Percentiles rank a stretch among this genome's conserved stretches.
Conservation (phyloP, 2,888 invertebrate genomes). For the Eupithecia centaureata region DNA sequence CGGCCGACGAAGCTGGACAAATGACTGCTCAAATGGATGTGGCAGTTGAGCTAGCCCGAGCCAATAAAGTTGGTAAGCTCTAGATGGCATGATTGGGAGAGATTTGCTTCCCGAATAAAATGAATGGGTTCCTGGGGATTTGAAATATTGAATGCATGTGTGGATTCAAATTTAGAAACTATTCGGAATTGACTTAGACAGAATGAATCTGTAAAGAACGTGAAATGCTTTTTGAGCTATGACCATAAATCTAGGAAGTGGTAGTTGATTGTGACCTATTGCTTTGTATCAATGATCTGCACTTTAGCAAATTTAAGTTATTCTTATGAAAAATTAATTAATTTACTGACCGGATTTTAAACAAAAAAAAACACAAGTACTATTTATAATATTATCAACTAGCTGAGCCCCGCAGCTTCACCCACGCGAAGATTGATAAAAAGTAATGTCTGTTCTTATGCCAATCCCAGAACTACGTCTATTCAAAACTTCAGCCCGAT, state of each 20-base stretch:
- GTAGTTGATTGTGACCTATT: neutral
- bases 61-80: conserved; percentile 40
- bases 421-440: no score
- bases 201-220: neutral
- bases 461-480: no score
- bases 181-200: conserved; percentile 3
- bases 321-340: neutral
- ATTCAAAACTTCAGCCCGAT: no score
- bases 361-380: neutral
- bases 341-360: no score
- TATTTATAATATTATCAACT: neutral
- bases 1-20: conserved; percentile 51
- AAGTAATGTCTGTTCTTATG: no score
- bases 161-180: conserved; percentile 34
- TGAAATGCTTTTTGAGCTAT: neutral
- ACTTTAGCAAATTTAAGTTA: neutral
- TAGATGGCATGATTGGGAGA: conserved; percentile 37
- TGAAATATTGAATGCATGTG: conserved; percentile 31
- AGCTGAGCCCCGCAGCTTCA: no score
- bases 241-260: neutral
- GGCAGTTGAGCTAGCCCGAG: conserved; percentile 50
- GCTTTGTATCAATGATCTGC: neutral
- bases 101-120: conserved; percentile 36
- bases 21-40: conserved; percentile 60
- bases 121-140: conserved; percentile 30